Percentiles rank a stretch among this genome's conserved stretches.
phyloP scores from a whole-genome alignment of 92 coral and sea anemone species.

The Anthopleura xanthogrammica region DNA sequence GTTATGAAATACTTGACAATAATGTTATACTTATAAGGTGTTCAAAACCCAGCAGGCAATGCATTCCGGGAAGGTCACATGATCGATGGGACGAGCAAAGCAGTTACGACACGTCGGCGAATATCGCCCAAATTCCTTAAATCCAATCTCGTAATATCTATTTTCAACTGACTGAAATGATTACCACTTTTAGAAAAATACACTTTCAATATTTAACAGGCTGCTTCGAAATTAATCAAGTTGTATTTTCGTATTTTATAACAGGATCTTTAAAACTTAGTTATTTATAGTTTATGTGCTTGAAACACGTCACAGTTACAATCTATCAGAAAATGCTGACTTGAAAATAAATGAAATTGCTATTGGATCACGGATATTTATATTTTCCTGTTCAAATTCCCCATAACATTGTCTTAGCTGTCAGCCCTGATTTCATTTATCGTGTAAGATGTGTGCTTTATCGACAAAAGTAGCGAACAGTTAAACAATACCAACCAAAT shows the following conservation, averaged over 20 bases:
- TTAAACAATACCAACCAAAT: too few species aligned
- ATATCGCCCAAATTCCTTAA: neutral
- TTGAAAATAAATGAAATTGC: neutral
- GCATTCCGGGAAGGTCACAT: conserved; percentile 10
- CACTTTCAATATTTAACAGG: neutral
- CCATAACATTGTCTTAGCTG: neutral
- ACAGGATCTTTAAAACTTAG: neutral
- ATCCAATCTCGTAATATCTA: neutral
- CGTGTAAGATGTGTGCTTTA: too few species aligned
- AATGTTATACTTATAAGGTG: conserved; percentile 20
- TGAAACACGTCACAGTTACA: neutral
- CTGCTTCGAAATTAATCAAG: neutral
- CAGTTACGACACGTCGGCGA: neutral
- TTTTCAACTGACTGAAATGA: neutral
- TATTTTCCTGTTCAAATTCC: neutral
- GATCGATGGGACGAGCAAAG: neutral
- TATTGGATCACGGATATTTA: neutral
- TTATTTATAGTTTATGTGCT: neutral
- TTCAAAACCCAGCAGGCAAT: conserved; percentile 4
- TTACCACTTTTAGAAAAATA: neutral
- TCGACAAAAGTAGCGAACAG: too few species aligned
- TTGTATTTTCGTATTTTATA: neutral
- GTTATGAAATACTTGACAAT: conserved; percentile 5
- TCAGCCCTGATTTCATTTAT: neutral
- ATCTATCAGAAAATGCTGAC: neutral